Base-by-base conservation (phyloP, 2,797 vertebrate species). In the Lerista edwardsae region DNA sequence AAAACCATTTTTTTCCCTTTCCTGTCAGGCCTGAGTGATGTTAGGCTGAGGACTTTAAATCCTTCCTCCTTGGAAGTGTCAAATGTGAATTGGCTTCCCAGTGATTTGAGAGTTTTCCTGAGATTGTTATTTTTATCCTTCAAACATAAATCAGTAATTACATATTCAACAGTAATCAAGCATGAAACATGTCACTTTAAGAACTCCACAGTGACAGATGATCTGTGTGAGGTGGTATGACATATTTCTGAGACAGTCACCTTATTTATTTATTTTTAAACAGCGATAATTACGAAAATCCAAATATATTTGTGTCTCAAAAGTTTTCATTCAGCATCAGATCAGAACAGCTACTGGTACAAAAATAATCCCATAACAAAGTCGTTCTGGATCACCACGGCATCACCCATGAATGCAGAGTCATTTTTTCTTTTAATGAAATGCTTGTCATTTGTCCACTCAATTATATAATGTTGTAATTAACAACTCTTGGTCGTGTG, bases 401-500 rank as follows among this genome's bases (percentile, higher is more conserved):
- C 91, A 90, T 90, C 86, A 90, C 90, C 88, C 81, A 86, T 82
- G 83, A 44, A 90, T 92, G 88, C 74, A 91, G 92, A 91, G 93
- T 91, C 89, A 88, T 91, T 91, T 80, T 89, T 77, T 84, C 87
- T 91, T 88, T 90, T 82, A 91, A 88, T 90, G 89, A 88, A 94
- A 91, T 86, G 75, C 85, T 91, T 89, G 31, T 55, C 36, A 79
- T 90, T 91, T 91, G 68, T 86, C 82, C 81, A 92, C 88, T 93
- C 90, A 88, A 91, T n/a, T 90, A 93, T 93, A 93, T 91, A 89
- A 92, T 90, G 65, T 86, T 88, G 89, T 92, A 96, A 92, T 93
- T 91, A 94, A 89, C 92, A 93, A 91, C 75, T 86, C 83, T 88
- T 80, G 80, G 91, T 92, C 86, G 74, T 87, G 86, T 91, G 87